Evolutionary conservation across 2,113 vertebrate genomes (phyloP), one percentile per base, ranked within the genome.

Genomic region (Salminus brasiliensis): DNA sequence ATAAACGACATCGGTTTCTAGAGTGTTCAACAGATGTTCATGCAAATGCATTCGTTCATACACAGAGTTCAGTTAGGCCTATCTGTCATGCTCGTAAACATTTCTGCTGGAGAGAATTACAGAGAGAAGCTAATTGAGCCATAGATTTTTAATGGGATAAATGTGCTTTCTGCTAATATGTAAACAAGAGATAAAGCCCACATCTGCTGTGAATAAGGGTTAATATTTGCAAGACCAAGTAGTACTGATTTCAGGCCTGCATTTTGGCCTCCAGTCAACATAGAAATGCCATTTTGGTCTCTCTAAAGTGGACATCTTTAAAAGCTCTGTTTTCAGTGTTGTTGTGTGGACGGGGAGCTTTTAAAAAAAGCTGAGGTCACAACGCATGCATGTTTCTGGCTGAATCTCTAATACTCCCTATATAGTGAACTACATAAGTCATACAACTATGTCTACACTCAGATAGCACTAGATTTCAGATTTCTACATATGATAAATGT

Each of bases 121-220:
- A 29, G 16, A 30, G 23, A 43, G 43, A 63, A 32, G 5, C 55
- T 70, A 78, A 70, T 60, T 63, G 34, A 72, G 41, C 23, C 32
- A 73, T 47, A 73, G 39, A 52, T 65, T n/a, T 65, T 66, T 39
- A 59, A 53, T 32, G 39, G 21, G 60, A 39, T 79, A 45, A 59
- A 53, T 79, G 16, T 53, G 78, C 34, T 45, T 45, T 79, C 23
- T 36, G 34, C 43, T 71, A 72, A 79, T 30, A 72, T 5, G n/a
- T 66, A 36, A 34, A 39, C 16, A 39, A 72, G 62, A n/a, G 9
- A 36, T 63, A 63, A 32, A 79, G 60, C 34, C 4, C 69, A 65
- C 78, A 79, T 79, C 70, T 79, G 78, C 41, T 79, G 32, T 47
- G 53, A 63, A 45, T 79, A 66, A 63, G 59, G 30, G 57, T 29